Evolutionary conservation across 2,113 vertebrate species (phyloP).

Genomic region (Osmerus mordax): DNA sequence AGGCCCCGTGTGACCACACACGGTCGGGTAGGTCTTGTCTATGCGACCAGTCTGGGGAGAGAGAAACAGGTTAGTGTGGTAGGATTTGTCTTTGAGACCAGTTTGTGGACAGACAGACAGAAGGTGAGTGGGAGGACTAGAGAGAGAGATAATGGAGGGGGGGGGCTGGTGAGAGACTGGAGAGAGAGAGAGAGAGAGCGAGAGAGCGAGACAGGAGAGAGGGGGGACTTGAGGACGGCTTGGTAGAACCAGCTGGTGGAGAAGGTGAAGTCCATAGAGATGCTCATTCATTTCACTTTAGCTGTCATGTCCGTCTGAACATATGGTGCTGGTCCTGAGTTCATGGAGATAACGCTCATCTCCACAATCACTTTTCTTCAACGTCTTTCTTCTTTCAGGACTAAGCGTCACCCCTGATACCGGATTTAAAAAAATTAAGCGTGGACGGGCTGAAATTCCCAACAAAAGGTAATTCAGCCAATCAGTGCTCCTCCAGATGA

Average conservation of each 20-base stretch:
- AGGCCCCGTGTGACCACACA: constrained; percentile 94
- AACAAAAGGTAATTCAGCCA: not conserved
- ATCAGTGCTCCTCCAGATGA: constrained; percentile 1
- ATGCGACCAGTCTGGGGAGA: constrained; percentile 60
- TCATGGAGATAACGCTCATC: too few species aligned
- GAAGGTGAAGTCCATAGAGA: too few species aligned
- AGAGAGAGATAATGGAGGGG: not conserved
- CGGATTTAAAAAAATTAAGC: too few species aligned
- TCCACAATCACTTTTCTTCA: too few species aligned
- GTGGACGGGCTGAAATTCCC: not conserved
- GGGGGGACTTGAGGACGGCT: too few species aligned
- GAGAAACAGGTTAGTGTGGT: not conserved
- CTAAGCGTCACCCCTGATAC: not conserved
- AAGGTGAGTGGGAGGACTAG: too few species aligned
- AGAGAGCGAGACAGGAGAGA: not conserved
- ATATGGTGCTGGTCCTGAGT: too few species aligned
- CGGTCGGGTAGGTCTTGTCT: constrained; percentile 86
- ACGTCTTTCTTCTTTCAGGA: not conserved
- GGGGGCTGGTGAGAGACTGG: not conserved
- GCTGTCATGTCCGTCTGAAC: too few species aligned
- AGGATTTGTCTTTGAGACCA: constrained; percentile 66
- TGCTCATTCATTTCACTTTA: too few species aligned
- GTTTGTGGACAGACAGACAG: constrained; percentile 36
- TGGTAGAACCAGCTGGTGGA: too few species aligned
- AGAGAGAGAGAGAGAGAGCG: too few species aligned